Conservation (phyloP, 1,140 invertebrate genomes). For the Heliconius congener region DNA sequence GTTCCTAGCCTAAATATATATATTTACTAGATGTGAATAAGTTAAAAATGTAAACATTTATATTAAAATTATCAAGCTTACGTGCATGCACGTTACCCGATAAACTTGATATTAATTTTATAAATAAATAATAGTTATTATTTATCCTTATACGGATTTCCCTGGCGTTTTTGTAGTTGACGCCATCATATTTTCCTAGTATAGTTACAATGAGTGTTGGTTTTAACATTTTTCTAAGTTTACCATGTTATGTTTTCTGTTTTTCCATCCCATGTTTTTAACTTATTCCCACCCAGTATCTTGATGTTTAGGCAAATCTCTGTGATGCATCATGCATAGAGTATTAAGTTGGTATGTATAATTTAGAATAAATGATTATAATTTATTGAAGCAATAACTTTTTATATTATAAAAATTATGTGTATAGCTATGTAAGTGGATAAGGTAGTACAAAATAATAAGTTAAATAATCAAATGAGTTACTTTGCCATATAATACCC, state of each 20-base stretch:
- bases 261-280: neutral
- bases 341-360: slow-evolving; percentile 18
- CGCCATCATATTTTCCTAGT: neutral
- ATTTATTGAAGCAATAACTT: slow-evolving; percentile 27
- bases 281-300: neutral
- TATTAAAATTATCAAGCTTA: neutral
- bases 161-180: neutral
- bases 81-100: too few species aligned
- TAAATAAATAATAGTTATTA: too few species aligned
- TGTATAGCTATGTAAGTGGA: neutral
- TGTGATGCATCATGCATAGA: slow-evolving; percentile 44
- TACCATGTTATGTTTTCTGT: neutral
- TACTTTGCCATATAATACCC: neutral
- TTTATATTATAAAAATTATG: slow-evolving; percentile 10
- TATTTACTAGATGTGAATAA: slow-evolving; percentile 10
- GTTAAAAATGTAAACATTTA: neutral
- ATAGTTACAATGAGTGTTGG: neutral
- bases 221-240: neutral
- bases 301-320: slow-evolving; percentile 40
- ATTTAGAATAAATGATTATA: slow-evolving; percentile 17
- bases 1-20: slow-evolving; percentile 50
- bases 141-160: neutral
- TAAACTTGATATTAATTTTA: too few species aligned
- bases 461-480: neutral
- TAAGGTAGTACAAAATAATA: neutral